phyloP scores from a whole-genome alignment of 2,888 invertebrate genomes.

The Furcula furcula region DNA sequence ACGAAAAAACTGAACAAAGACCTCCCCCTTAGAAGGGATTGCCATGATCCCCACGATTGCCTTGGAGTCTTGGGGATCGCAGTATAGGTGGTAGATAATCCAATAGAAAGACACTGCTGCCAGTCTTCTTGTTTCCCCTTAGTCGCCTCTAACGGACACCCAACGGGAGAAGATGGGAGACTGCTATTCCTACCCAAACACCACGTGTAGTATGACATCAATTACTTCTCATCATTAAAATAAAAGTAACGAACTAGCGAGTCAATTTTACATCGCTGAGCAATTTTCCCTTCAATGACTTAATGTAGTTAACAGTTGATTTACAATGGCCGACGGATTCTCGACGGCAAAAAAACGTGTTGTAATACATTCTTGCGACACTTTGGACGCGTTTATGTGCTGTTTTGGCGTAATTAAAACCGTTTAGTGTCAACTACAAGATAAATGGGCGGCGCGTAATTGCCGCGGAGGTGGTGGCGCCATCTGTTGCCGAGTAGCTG shows the following conservation, averaged over 20 bases:
- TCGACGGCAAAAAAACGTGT: not conserved
- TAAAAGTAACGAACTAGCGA: not conserved
- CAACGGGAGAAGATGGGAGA: no score
- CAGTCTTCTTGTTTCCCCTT: no score
- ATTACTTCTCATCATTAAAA: not conserved
- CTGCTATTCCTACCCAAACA: no score
- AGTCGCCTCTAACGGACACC: no score
- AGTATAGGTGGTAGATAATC: no score
- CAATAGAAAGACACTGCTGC: no score
- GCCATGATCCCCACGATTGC: no score
- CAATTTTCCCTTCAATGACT: constrained; percentile 38
- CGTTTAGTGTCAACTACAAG: constrained; percentile 30
- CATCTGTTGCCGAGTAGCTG: constrained; percentile 65
- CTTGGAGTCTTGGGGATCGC: no score
- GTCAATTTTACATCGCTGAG: constrained; percentile 22
- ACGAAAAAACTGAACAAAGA: no score
- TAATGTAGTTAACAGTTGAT: constrained; percentile 17
- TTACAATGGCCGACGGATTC: not conserved
- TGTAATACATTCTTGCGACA: not conserved
- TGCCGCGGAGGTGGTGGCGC: constrained; percentile 30
- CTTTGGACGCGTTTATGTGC: constrained; percentile 29
- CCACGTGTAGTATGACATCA: no score
- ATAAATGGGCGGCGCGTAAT: not conserved
- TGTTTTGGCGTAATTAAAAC: constrained; percentile 54
- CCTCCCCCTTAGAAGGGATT: no score